Conservation (phyloP, 2,888 invertebrate genomes). For the Cosmia pyralina region DNA sequence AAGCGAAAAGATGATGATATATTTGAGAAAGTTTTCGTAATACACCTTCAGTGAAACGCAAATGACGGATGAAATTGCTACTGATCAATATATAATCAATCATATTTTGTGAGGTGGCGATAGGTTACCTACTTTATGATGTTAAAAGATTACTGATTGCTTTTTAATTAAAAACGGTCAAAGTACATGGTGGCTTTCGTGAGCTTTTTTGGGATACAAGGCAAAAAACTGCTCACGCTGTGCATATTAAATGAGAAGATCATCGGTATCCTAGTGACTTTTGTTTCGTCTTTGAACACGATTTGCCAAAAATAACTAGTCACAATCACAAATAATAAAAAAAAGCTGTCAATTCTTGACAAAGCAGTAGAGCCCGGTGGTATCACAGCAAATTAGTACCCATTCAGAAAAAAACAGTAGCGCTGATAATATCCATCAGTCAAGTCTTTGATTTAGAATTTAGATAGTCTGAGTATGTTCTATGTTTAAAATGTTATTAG, state of each 20-base stretch:
- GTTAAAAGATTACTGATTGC: constrained; percentile 15
- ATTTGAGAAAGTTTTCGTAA: constrained; percentile 38
- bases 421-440: neutral
- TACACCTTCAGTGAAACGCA: constrained; percentile 18
- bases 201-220: neutral
- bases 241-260: constrained; percentile 1
- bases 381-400: neutral
- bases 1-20: constrained; percentile 19
- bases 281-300: neutral
- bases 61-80: constrained; percentile 39
- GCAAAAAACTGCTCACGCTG: constrained; percentile 9
- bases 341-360: neutral
- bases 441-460: neutral
- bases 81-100: constrained; percentile 50
- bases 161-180: constrained; percentile 32
- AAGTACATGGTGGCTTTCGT: neutral
- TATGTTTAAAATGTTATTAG: neutral
- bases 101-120: constrained; percentile 49
- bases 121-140: constrained; percentile 29
- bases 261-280: neutral
- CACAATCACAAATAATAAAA: neutral
- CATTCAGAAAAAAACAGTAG: neutral
- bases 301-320: neutral
- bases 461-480: neutral
- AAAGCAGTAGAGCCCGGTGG: neutral